Evolutionary conservation across 2,888 invertebrate genomes (phyloP).

Genomic region (Ennomos quercinarius): DNA sequence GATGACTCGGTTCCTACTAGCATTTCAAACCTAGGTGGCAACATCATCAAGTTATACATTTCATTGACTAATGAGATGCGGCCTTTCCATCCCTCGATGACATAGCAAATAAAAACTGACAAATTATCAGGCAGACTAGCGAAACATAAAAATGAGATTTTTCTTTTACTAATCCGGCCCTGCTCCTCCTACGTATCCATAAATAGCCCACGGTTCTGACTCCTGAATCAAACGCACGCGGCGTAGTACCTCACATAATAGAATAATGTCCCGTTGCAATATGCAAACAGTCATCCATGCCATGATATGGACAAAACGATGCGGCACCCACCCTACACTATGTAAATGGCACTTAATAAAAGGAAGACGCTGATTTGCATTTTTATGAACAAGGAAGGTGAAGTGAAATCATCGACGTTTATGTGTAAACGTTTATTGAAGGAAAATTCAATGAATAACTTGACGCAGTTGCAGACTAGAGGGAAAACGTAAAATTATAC

Average conservation of each 20-base stretch:
- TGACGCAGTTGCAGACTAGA: neutral
- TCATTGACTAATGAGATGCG: too few relatives aligned
- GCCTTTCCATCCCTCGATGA: too few relatives aligned
- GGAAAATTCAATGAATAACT: neutral
- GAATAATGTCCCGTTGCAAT: conserved; percentile 49
- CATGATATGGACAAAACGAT: conserved; percentile 49
- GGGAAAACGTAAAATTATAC: too few relatives aligned
- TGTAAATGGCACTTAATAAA: conserved; percentile 74
- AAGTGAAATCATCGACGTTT: conserved; percentile 60
- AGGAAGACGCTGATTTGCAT: conserved; percentile 82
- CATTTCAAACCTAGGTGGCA: too few relatives aligned
- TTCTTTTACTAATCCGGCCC: conserved; percentile 9
- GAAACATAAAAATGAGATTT: neutral
- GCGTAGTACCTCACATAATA: conserved; percentile 36
- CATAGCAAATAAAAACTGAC: neutral
- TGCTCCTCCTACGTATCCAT: conserved; percentile 40
- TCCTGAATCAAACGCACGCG: conserved; percentile 36
- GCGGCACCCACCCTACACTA: conserved; percentile 74
- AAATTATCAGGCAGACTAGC: neutral
- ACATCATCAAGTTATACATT: too few relatives aligned
- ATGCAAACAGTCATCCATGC: conserved; percentile 52
- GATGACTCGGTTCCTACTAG: too few relatives aligned
- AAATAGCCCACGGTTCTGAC: conserved; percentile 46
- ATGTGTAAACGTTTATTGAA: conserved; percentile 10
- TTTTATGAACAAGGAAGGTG: conserved; percentile 81